Base-by-base conservation (phyloP, 2,797 vertebrate genomes). In the Saxicola maurus region DNA sequence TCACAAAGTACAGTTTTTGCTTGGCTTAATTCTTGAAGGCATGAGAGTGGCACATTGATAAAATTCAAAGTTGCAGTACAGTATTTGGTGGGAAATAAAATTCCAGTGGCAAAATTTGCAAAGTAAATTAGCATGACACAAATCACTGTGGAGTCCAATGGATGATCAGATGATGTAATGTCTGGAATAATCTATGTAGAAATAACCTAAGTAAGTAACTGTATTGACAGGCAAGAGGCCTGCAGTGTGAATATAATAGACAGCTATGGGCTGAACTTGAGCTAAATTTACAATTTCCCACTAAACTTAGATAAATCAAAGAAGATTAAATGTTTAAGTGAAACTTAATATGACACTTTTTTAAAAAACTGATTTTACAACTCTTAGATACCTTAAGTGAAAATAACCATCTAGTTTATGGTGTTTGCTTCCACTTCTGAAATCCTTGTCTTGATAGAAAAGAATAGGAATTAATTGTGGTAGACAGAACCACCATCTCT, bases 1-100 rank as follows among this genome's bases (percentile, higher is more conserved):
- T 30, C 35, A 21, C 0, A 0, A 7, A 82, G 3, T 51, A 35
- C 6, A 7, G 2, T 5, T 85, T 61, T 89, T 66, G 2, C 5
- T 64, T 74, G 18, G 25, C 20, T 56, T 55, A 66, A n/a, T 74
- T 74, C 57, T 46, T 60, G 30, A 81, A 78, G 15, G 2, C 5
- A 19, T 1, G 0, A 31, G 10, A 79, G 16, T 35, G 68, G 45
- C 17, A 43, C 6, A 30, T 7, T 30, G 13, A 21, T 87, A 65
- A 85, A 71, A 87, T 49, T 33, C 45, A 49, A 19, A 51, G 30
- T 7, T 69, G 20, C 7, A 53, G 9, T 48, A 25, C 2, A 0
- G 7, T 37, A 28, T 68, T 81, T 87, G 17, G 5, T 62, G 18
- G 17, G 18, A 66, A 11, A 48, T 56, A 82, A 89, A 82, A 75